Base-by-base conservation (phyloP, 2,113 vertebrate genomes). In the Aldabrachelys gigantea region DNA sequence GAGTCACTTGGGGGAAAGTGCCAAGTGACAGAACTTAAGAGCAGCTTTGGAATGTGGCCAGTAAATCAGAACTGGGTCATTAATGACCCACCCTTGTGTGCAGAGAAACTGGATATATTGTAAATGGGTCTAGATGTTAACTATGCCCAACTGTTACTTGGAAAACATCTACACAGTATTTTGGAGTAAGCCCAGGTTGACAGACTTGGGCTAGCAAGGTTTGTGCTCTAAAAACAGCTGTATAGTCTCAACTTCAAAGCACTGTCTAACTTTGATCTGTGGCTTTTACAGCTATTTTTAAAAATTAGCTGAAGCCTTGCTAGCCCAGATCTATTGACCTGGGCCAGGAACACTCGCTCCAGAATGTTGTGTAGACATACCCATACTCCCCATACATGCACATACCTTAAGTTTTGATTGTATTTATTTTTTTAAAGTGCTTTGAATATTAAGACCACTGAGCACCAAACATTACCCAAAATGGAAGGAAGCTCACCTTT, bases 401-500 rank as follows among this genome's bases (percentile, higher is more conserved):
- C 24, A 27, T 10, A 29, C 57, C 25, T 21, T 16, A 50, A 54
- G n/a, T 41, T 52, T 38, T 25, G 44, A 10, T 31, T 86, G 41
- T 41, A 41, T 41, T 69, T 0, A 1, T 65, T 52, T 80, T n/a
- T 56, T 11, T 5, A 35, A 90, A 16, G 1, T 85, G 8, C 27
- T 38, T 78, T 54, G 75, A 25, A 76, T 35, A 14, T n/a, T 35
- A 12, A 57, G 21, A 21, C 7, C 35, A 25, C 31, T 35, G 8
- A 35, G n/a, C 35, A 1, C 27, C 27, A 78, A 2, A 50, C 79
- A 76, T 38, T 22, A 86, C 8, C 17, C 5, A 5, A 35, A 91
- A 41, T 0, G 12, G 35, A 89, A 54, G 6, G 79, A 90, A 83
- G 97, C 97, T 92, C 96, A 98, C 99, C 99, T 99, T 98, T 96